phyloP scores from a whole-genome alignment of 2,113 vertebrate genomes.

The Bubo bubo region DNA sequence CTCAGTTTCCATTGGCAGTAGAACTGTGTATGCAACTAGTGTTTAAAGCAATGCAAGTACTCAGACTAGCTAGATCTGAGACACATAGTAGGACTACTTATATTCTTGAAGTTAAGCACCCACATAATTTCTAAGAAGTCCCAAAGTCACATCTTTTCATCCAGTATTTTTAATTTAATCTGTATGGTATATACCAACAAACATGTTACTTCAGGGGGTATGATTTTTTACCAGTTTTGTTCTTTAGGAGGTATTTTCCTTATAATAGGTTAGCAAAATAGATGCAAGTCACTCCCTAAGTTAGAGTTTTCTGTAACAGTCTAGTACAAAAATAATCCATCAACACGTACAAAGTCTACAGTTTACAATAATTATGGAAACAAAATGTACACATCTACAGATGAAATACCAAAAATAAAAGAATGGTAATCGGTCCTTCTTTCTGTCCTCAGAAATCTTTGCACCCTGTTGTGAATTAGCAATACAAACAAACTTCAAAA shows the following conservation, averaged over 20 bases:
- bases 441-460: constrained; percentile 4
- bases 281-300: neutral
- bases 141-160: neutral
- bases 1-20: neutral
- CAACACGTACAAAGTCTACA: neutral
- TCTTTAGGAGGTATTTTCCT: neutral
- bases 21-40: neutral
- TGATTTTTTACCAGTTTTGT: neutral
- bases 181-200: neutral
- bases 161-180: neutral
- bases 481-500: constrained; percentile 40
- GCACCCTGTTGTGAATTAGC: constrained; percentile 30
- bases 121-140: neutral
- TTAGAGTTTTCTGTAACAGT: neutral
- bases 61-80: neutral
- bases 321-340: neutral
- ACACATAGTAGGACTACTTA: neutral
- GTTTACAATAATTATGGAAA: neutral
- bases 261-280: neutral
- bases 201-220: neutral
- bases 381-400: neutral
- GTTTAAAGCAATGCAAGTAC: neutral
- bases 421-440: neutral
- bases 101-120: neutral
- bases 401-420: neutral